Conservation (phyloP, 2,113 vertebrate species). For the Noctilio leporinus region DNA sequence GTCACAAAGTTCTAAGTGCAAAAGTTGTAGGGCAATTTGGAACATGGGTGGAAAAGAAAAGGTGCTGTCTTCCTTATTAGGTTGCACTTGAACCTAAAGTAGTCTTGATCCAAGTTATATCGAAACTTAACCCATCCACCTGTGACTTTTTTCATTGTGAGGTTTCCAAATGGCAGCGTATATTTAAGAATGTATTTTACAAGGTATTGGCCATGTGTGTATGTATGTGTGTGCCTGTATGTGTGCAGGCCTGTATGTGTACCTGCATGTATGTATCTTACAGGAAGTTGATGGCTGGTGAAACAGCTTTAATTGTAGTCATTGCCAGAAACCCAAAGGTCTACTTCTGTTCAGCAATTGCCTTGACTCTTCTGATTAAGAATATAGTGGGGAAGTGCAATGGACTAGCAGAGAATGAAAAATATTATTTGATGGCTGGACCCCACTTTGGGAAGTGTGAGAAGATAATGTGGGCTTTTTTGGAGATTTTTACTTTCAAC, state of each 20-base stretch:
- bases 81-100: background rate
- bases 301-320: background rate
- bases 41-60: background rate
- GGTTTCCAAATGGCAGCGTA: background rate
- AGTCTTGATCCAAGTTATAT: background rate
- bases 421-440: too few species aligned
- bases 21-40: background rate
- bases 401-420: background rate
- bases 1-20: background rate
- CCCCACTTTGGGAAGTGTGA: background rate
- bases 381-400: background rate
- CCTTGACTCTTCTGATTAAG: background rate
- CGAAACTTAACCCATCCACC: background rate
- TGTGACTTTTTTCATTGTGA: background rate
- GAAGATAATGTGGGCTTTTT: background rate
- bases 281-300: background rate
- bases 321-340: background rate
- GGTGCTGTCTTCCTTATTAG: background rate
- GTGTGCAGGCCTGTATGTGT: background rate
- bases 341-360: background rate
- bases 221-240: background rate
- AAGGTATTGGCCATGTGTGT: background rate
- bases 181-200: background rate
- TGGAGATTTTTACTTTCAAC: background rate
- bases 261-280: background rate